phyloP scores from a whole-genome alignment of 2,888 invertebrate genomes.

The Unio delphinus region DNA sequence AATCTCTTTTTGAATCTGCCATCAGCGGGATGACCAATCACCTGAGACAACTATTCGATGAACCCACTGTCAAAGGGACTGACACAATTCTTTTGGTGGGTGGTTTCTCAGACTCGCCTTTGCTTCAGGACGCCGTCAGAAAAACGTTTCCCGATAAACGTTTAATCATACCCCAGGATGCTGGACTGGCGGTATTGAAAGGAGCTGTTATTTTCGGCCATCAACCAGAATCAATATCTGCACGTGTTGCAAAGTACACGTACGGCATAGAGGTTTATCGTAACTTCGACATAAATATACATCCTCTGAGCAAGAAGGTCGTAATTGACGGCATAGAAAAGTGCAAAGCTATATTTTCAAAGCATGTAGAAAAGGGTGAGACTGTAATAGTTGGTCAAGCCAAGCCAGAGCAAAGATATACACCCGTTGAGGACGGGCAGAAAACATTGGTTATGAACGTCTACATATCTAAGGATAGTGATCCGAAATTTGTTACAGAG shows the following conservation, averaged over 20 bases:
- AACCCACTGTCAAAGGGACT: constrained; percentile 9
- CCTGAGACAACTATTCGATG: constrained; percentile 7
- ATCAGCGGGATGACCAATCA: constrained; percentile 12
- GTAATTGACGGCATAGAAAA: constrained; percentile 17
- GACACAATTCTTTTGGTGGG: constrained; percentile 20
- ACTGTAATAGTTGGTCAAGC: constrained; percentile 19
- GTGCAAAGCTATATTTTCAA: constrained; percentile 22
- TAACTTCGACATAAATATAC: constrained; percentile 12
- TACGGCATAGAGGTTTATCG: constrained; percentile 7
- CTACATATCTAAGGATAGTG: constrained; percentile 9
- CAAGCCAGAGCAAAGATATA: constrained; percentile 14
- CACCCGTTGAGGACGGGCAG: constrained; percentile 11
- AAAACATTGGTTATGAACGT: constrained; percentile 14
- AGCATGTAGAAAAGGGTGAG: constrained; percentile 20
- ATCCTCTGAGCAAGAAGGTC: constrained; percentile 10
- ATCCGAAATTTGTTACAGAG: constrained; percentile 10
- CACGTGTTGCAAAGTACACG: constrained; percentile 10
- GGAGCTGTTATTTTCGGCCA: constrained; percentile 18
- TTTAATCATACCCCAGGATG: constrained; percentile 22
- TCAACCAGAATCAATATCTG: constrained; percentile 7
- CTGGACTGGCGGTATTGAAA: constrained; percentile 17
- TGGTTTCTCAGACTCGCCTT: constrained; percentile 21
- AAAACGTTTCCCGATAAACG: constrained; percentile 7
- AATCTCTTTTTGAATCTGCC: constrained; percentile 6
- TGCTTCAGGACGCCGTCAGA: constrained; percentile 10